Conservation (phyloP, 2,888 invertebrate genomes). For the Sinhomidia bicolor region DNA sequence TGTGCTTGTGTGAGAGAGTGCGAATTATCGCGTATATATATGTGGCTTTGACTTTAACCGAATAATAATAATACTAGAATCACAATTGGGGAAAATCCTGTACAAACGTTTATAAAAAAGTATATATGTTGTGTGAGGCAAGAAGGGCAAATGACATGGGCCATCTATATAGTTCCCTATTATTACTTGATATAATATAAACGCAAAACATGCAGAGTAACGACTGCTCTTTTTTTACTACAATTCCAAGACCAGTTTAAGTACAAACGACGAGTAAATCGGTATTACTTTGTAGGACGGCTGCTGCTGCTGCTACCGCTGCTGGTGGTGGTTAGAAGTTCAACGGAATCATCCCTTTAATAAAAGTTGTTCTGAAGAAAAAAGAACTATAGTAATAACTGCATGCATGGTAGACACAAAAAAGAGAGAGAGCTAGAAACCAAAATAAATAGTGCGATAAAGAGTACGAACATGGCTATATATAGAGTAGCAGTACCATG, state of each 20-base stretch:
- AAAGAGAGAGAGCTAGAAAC: neutral
- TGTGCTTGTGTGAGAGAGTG: constrained; percentile 9
- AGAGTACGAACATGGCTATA: neutral
- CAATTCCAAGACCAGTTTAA: neutral
- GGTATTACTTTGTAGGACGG: neutral
- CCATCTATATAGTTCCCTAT: neutral
- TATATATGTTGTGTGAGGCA: neutral
- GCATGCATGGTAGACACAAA: neutral
- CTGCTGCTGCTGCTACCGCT: neutral
- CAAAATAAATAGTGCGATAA: constrained; percentile 1
- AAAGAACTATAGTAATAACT: no score
- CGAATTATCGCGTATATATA: constrained; percentile 47
- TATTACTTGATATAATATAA: neutral
- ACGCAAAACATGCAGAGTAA: neutral
- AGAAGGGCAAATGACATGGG: neutral
- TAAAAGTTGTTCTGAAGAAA: constrained; percentile 38
- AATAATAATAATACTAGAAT: neutral
- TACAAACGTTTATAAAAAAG: neutral
- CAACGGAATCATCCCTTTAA: constrained; percentile 50
- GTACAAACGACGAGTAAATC: neutral
- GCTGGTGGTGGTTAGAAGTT: neutral
- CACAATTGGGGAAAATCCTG: neutral
- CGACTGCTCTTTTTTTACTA: neutral
- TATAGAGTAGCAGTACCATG: neutral
- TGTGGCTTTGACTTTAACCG: neutral